These are phyloP conservation scores for Clarias laeviceps DNA, from an alignment of 2,797 vertebrate species.

Conservation along the genomic window DNA sequence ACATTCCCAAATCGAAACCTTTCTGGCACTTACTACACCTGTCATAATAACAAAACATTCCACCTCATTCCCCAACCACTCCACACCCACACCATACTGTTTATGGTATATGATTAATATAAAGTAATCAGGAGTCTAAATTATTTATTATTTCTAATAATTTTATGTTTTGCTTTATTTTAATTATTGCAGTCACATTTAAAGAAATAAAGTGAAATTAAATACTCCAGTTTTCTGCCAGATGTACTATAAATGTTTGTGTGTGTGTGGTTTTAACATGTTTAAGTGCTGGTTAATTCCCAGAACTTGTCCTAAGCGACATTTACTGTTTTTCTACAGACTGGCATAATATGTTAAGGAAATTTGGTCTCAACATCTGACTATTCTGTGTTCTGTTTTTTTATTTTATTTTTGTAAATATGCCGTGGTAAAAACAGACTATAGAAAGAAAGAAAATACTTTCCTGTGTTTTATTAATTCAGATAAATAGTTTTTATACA, in stretches of 20 bases:
- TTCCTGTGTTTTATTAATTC: conserved; percentile 7
- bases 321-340: not conserved
- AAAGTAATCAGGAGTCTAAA: not conserved
- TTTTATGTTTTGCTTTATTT: not conserved
- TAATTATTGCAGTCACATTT: not conserved
- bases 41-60: too few relatives aligned
- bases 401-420: not conserved
- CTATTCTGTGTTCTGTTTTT: not conserved
- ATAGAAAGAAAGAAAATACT: not conserved
- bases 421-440: not conserved
- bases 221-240: not conserved
- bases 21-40: too few relatives aligned
- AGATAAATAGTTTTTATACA: not conserved
- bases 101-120: too few relatives aligned
- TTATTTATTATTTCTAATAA: not conserved
- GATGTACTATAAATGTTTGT: not conserved
- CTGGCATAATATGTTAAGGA: not conserved
- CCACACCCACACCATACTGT: too few relatives aligned
- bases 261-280: not conserved
- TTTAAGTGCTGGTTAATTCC: not conserved
- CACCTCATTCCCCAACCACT: too few relatives aligned
- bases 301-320: not conserved
- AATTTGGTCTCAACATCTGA: not conserved
- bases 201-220: not conserved
- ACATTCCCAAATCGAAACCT: too few relatives aligned